Evolutionary conservation across 92 coral and sea anemone genomes (phyloP).

Genomic region (Palythoa grandis): DNA sequence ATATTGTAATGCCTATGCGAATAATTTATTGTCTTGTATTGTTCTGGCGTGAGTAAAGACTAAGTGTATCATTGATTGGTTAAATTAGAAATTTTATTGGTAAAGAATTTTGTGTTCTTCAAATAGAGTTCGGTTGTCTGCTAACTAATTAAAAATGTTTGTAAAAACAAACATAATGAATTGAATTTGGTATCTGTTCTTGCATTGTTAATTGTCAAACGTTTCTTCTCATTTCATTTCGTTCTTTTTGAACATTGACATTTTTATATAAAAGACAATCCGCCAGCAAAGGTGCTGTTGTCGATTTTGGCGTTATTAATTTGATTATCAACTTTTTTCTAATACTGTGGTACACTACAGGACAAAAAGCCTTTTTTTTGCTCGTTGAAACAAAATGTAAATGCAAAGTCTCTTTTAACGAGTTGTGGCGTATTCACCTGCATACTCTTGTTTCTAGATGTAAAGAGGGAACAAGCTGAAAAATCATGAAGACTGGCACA

Average conservation of each 20-base stretch:
- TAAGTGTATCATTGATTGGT: neutral
- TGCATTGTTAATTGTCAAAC: neutral
- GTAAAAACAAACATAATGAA: neutral
- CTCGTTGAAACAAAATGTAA: neutral
- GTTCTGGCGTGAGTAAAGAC: neutral
- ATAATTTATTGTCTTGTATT: slow-evolving; percentile 1
- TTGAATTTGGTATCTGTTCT: neutral
- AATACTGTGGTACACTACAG: no score
- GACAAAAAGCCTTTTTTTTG: no score
- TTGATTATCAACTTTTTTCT: no score
- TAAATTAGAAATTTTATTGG: neutral
- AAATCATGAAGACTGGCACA: slow-evolving; percentile 1
- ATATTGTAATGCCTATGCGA: no score
- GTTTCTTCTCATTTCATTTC: neutral
- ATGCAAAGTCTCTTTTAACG: neutral
- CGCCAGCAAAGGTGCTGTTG: neutral
- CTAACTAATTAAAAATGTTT: neutral
- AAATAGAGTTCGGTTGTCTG: neutral
- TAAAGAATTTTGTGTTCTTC: neutral
- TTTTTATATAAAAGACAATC: no score
- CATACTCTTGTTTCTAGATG: neutral
- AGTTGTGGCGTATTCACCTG: neutral
- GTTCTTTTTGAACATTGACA: neutral
- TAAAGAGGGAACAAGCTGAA: neutral
- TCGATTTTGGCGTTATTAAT: neutral